A percentile compares a stretch with the other conserved stretches of the same genome.
phyloP scores from a whole-genome alignment of 2,888 invertebrate genomes.

The Harpalus rubripes region DNA sequence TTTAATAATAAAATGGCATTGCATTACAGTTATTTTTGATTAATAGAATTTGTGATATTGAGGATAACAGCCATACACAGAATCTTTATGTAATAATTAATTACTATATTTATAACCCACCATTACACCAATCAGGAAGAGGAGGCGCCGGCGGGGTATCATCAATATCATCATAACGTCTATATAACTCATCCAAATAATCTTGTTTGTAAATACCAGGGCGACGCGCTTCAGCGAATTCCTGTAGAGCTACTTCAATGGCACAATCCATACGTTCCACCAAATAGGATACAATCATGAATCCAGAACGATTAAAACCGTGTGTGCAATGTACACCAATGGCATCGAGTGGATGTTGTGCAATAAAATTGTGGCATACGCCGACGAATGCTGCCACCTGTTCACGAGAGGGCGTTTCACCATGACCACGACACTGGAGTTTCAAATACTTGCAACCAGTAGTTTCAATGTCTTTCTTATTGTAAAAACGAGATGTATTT shows the following conservation, averaged over 20 bases:
- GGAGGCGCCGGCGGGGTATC: conserved; percentile 86
- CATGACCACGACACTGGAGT: conserved; percentile 93
- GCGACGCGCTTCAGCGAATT: conserved; percentile 88
- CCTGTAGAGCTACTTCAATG: conserved; percentile 89
- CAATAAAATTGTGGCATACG: conserved; percentile 88
- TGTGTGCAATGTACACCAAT: conserved; percentile 97
- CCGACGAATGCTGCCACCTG: conserved; percentile 92
- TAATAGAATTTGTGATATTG: too few relatives aligned
- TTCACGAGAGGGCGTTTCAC: conserved; percentile 92
- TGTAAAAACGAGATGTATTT: conserved; percentile 95
- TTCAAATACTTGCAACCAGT: conserved; percentile 92
- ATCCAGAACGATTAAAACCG: conserved; percentile 99
- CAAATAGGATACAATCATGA: conserved; percentile 94
- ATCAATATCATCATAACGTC: conserved; percentile 85
- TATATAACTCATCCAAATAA: conserved; percentile 93
- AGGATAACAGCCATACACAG: too few relatives aligned
- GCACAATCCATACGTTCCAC: conserved; percentile 91
- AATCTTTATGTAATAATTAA: too few relatives aligned
- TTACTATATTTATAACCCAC: conserved; percentile 74
- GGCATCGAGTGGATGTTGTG: conserved; percentile 87
- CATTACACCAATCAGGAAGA: conserved; percentile 94
- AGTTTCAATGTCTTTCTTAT: conserved; percentile 87
- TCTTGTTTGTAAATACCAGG: conserved; percentile 99
- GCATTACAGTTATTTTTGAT: too few relatives aligned
- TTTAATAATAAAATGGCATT: too few relatives aligned